These are phyloP conservation scores for Spatula versicolor DNA, from an alignment of 2,797 vertebrate genomes.

Conservation along the genomic window DNA sequence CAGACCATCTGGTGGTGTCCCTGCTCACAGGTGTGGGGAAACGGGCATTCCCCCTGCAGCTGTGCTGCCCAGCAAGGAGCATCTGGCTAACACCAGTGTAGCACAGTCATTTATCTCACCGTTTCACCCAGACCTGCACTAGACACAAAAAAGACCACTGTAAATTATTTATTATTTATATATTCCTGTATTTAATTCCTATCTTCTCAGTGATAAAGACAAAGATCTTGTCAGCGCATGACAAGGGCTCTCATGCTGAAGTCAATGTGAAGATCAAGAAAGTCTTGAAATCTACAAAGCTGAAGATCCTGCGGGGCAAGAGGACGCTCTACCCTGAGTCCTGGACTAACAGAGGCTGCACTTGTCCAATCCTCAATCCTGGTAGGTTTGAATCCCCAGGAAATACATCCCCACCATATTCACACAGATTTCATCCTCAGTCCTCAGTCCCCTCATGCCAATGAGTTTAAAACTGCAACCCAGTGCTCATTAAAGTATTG, in stretches of 20 bases:
- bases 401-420: background rate
- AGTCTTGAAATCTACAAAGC: conserved; percentile 90
- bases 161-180: background rate
- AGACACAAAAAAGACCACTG: background rate
- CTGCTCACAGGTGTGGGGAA: background rate
- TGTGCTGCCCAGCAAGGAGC: background rate
- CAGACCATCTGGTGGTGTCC: background rate
- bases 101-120: background rate
- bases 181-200: conserved; percentile 47
- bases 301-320: conserved; percentile 87
- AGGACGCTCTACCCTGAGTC: conserved; percentile 93
- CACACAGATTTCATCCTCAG: background rate
- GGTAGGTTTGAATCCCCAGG: conserved; percentile 78
- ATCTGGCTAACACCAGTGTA: background rate
- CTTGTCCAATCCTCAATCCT: conserved; percentile 95
- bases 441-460: background rate
- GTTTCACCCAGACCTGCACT: background rate
- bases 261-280: conserved; percentile 97
- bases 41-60: accelerated
- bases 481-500: background rate
- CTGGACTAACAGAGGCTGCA: conserved; percentile 95
- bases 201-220: conserved; percentile 89
- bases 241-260: conserved; percentile 95
- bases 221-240: conserved; percentile 95
- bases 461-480: background rate